Base-by-base conservation (phyloP, 2,888 invertebrate species). In the Baronia brevicornis region DNA sequence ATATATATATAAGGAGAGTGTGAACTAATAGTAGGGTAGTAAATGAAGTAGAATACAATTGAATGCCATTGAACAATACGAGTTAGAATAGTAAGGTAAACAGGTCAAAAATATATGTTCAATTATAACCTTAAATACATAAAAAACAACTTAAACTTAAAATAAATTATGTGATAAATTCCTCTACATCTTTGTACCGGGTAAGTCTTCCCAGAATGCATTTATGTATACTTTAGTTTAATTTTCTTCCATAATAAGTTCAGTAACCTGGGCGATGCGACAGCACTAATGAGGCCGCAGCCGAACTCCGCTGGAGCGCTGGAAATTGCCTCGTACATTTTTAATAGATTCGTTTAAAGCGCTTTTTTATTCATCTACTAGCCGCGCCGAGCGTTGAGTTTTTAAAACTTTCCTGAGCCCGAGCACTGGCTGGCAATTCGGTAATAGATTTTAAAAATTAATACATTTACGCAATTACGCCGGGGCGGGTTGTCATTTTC, bases 391-490 rank as follows among this genome's bases (percentile, higher is more conserved):
- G 44, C 54, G 38, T 33, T 45, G 46, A 51, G 54, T 54, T 60
- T 66, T 69, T 69, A 56, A 66, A 71, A 73, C 58, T 57, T 57
- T 51, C 53, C 43, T 33, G 38, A 37, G 31, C 27, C n/a, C 8
- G 23, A 31, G 43, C 37, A 22, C 26, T 32, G 38, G 43, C 36
- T 39, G 54, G 58, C 66, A 70, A 64, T 73, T 67, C 64, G 66
- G 63, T 78, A 77, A 75, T 78, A 78, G 67, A 71, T 72, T 69
- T 78, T 75, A 74, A 77, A 74, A 72, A 77, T 77, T 74, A 75
- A 78, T 68, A 69, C 54, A 58, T 63, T 74, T 61, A 72, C 65
- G 41, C 62, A 74, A 78, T 78, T 73, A 71, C 54, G 44, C 43
- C 52, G 56, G 35, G 34, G 28, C 43, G 47, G 52, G 50, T 69